Evolutionary conservation across 2,797 vertebrate species (phyloP).

Genomic region (Tenualosa ilisha): DNA sequence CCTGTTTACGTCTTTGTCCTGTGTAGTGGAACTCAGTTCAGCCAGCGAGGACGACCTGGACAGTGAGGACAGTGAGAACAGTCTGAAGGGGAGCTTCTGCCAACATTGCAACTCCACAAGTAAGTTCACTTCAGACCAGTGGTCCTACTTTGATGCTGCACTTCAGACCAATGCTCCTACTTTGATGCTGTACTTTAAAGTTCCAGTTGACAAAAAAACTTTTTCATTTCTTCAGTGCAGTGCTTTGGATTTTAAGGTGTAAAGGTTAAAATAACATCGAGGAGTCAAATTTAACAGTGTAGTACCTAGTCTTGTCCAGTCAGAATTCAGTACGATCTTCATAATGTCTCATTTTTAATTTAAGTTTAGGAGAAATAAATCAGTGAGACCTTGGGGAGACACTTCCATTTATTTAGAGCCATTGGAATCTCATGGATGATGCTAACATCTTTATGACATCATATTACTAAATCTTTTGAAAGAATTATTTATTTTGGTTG

Average conservation of each 20-base stretch:
- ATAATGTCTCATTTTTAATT: no score
- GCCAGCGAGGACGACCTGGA: conserved; percentile 97
- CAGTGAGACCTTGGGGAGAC: neutral
- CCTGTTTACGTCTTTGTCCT: neutral
- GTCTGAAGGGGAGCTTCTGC: conserved; percentile 89
- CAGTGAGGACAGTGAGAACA: conserved; percentile 97
- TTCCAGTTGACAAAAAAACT: neutral
- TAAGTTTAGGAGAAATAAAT: no score
- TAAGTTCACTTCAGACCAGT: conserved; percentile 63
- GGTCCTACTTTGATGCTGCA: neutral
- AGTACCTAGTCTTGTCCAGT: no score
- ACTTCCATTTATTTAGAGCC: neutral
- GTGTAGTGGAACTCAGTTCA: conserved; percentile 91
- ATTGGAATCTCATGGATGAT: neutral
- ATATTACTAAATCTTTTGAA: neutral
- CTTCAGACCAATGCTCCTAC: neutral
- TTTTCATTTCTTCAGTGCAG: neutral
- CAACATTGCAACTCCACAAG: conserved; percentile 95
- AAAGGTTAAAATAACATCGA: no score
- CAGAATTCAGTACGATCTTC: no score
- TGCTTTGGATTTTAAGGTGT: neutral
- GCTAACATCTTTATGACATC: neutral
- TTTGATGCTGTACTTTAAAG: no score
- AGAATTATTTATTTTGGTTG: no score
- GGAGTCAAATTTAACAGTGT: no score